phyloP scores from a whole-genome alignment of 2,797 vertebrate species.

The Manis javanica region DNA sequence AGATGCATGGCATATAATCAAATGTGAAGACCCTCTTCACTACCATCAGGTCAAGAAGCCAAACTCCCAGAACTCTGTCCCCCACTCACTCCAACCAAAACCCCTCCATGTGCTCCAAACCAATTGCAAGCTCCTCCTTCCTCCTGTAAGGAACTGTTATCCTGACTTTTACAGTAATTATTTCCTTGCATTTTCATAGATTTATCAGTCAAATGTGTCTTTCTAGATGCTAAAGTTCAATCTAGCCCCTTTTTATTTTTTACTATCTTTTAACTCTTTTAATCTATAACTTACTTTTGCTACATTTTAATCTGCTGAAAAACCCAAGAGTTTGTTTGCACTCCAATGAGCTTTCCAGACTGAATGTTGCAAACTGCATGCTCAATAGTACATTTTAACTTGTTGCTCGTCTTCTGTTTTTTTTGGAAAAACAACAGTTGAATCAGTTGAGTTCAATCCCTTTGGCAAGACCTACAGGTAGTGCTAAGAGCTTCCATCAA shows the following conservation, averaged over 20 bases:
- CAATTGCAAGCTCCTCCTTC: neutral
- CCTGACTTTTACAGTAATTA: neutral
- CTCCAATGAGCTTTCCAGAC: neutral
- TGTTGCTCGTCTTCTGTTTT: neutral
- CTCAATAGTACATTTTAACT: neutral
- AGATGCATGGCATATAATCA: neutral
- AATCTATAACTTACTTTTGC: neutral
- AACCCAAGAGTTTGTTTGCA: neutral
- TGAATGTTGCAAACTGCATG: neutral
- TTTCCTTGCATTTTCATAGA: neutral
- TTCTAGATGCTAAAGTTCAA: neutral
- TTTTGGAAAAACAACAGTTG: neutral
- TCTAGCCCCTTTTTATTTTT: neutral
- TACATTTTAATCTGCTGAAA: slow-evolving; percentile 18
- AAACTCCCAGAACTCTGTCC: neutral
- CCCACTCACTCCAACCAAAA: neutral
- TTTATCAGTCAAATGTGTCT: neutral
- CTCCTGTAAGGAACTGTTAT: neutral
- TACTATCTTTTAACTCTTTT: neutral
- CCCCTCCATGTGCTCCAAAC: neutral
- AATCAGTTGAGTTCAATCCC: neutral
- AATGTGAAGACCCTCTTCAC: neutral
- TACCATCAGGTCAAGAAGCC: neutral
- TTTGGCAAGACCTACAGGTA: neutral
- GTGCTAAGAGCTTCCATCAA: neutral